phyloP scores from a whole-genome alignment of 1,140 invertebrate species.

The Diuraphis noxia region DNA sequence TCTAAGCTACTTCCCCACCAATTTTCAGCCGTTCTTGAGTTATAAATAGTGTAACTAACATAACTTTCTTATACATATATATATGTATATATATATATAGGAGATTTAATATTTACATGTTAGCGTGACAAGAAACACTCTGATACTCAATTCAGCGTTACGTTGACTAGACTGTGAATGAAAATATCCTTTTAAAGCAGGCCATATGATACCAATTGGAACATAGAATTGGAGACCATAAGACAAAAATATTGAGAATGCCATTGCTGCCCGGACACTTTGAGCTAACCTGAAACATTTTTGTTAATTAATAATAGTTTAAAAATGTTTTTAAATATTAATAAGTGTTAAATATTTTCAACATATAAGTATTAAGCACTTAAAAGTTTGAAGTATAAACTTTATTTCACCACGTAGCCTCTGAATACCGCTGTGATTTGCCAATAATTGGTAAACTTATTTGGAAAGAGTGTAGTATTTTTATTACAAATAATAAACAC shows the following conservation, averaged over 20 bases:
- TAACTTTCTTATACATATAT: too few species aligned
- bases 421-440: too few species aligned
- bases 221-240: slow-evolving; percentile 92
- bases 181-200: slow-evolving; percentile 55
- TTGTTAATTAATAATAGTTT: not conserved
- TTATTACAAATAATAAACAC: not conserved
- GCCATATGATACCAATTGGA: slow-evolving; percentile 84
- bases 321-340: not conserved
- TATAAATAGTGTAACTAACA: too few species aligned
- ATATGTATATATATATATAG: too few species aligned
- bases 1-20: too few species aligned
- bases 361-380: too few species aligned
- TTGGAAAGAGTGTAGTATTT: not conserved
- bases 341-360: not conserved
- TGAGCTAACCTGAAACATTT: slow-evolving; percentile 72
- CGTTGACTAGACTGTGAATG: slow-evolving; percentile 59
- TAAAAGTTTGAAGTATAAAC: too few species aligned
- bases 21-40: too few species aligned
- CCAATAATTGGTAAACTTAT: too few species aligned
- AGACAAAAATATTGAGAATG: slow-evolving; percentile 81
- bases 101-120: slow-evolving; percentile 76
- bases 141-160: slow-evolving; percentile 70
- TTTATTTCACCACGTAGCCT: too few species aligned
- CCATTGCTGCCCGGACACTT: slow-evolving; percentile 80
- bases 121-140: slow-evolving; percentile 72